phyloP scores from a whole-genome alignment of 2,113 vertebrate genomes.

The Pseudorhombus dupliciocellatus region DNA sequence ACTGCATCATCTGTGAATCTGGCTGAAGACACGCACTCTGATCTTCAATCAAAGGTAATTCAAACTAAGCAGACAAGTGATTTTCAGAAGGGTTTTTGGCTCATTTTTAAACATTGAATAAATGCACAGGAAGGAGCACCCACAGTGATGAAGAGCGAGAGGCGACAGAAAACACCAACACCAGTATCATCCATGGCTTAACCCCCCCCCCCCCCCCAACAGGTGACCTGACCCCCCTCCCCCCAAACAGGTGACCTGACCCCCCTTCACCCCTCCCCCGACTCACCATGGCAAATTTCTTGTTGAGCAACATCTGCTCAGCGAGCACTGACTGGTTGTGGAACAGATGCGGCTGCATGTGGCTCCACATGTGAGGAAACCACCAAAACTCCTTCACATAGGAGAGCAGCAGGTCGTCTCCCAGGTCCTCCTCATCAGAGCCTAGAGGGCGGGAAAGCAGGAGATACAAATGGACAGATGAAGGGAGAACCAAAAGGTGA shows the following conservation, averaged over 20 bases:
- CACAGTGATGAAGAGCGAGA: not conserved
- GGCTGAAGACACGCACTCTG: not conserved
- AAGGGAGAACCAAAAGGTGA: conserved; percentile 41
- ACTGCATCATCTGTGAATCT: not conserved
- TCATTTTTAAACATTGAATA: not conserved
- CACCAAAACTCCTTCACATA: conserved; percentile 98
- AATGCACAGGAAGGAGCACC: not conserved
- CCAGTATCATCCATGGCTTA: too few species aligned
- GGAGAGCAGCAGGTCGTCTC: conserved; percentile 93
- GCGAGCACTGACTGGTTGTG: conserved; percentile 97
- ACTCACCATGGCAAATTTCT: conserved; percentile 96
- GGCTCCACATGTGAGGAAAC: conserved; percentile 99
- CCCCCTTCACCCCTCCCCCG: conserved; percentile 4
- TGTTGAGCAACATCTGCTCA: conserved; percentile 98
- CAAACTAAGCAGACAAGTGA: not conserved
- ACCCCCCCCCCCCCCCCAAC: too few species aligned
- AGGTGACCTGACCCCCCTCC: too few species aligned
- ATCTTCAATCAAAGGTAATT: not conserved
- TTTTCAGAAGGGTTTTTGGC: not conserved
- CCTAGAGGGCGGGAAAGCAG: conserved; percentile 72
- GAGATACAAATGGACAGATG: conserved; percentile 43
- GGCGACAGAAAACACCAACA: not conserved
- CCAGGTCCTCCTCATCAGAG: conserved; percentile 94
- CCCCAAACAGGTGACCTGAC: conserved; percentile 17
- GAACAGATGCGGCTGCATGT: conserved; percentile 99